Conservation (phyloP, 2,888 invertebrate genomes). For the Exephanes ischioxanthus region DNA sequence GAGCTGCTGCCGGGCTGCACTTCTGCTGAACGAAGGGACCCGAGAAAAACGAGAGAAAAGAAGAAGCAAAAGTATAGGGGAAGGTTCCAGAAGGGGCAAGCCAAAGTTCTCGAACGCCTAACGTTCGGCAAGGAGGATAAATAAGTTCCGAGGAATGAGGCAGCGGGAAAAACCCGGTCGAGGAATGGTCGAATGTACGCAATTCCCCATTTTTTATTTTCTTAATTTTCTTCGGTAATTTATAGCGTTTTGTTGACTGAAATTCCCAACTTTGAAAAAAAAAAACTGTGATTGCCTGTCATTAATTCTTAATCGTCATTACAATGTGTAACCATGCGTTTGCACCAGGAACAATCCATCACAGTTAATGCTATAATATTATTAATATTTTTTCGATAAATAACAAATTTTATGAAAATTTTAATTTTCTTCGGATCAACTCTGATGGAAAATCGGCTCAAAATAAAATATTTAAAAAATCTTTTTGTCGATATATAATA, state of each 20-base stretch:
- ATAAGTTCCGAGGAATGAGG: conserved; percentile 19
- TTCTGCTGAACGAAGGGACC: conserved; percentile 9
- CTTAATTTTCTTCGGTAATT: background rate
- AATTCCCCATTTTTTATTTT: background rate
- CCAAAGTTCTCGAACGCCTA: conserved; percentile 7
- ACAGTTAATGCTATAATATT: background rate
- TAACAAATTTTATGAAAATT: background rate
- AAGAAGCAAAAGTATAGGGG: conserved; percentile 3
- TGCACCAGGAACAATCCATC: too few species aligned
- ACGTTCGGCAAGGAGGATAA: conserved; percentile 48
- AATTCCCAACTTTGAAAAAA: background rate
- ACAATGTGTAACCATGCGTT: too few species aligned
- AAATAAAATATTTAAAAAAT: background rate
- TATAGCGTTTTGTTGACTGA: background rate
- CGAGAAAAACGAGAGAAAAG: conserved; percentile 25
- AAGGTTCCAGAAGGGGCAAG: background rate
- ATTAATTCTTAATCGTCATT: too few species aligned
- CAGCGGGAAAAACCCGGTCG: conserved; percentile 39
- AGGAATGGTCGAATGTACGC: background rate
- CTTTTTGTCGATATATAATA: background rate
- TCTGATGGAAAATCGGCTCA: too few species aligned
- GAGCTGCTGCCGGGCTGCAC: conserved; percentile 3
- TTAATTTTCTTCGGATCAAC: too few species aligned
- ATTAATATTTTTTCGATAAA: background rate
- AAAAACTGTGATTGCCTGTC: background rate